Evolutionary conservation across 2,113 vertebrate species (phyloP), one percentile per base, ranked within the genome.

Genomic region (Ictalurus furcatus): DNA sequence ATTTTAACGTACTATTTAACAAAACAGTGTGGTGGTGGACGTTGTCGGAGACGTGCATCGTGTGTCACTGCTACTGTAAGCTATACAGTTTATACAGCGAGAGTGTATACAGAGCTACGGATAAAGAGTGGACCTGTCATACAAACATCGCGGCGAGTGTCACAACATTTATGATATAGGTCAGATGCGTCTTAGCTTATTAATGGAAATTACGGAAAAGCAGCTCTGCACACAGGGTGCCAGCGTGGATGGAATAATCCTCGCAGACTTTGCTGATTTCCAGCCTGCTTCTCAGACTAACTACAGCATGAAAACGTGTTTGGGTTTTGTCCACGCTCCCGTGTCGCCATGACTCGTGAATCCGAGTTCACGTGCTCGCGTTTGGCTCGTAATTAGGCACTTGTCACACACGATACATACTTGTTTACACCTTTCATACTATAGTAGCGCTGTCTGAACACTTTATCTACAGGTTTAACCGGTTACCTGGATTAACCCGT

Each of bases 71-170:
- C 59, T 67, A 80, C 40, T 34, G 74, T 65, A 52, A 87, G 14
- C 34, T 30, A 25, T 40, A 86, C 84, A 12, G 56, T 79, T 28
- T 79, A 65, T 78, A 79, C 6, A 58, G 8, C 19, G 8, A n/a
- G 25, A 59, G n/a, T 12, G 28, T 3, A 40, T 14, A 48, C 12
- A 63, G 40, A 48, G 40, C 85, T 79, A 16, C 16, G 74, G 61
- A 79, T 81, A 67, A 80, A 56, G 17, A 67, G n/a, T 52, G 13
- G 73, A 74, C 37, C 34, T 65, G 74, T 81, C 74, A 81, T 25
- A 65, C 76, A 67, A 40, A 87, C 74, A 48, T 63, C 6, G 6
- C 34, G 44, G 58, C 16, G 4, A 19, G 61, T 56, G 76, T 67
- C 74, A 80, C 1, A 23, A 52, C 30, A 44, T n/a, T 54, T 17